Percentiles rank a stretch among this genome's conserved stretches.
Evolutionary conservation across 2,797 vertebrate species (phyloP).

Genomic region (Acanthurus lineatus): DNA sequence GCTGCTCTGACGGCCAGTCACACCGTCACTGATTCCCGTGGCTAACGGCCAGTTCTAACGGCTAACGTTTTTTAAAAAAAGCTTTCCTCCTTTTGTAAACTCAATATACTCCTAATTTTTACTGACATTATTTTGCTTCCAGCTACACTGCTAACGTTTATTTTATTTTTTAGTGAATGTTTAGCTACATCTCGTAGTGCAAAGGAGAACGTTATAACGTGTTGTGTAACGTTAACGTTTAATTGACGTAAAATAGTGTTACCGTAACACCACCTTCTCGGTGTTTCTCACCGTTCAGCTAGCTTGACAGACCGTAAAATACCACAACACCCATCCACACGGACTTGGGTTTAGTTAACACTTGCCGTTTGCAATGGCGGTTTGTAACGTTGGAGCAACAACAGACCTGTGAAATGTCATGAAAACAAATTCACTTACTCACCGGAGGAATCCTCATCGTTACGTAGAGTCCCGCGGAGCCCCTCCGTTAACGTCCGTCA

Average conservation of each 20-base stretch:
- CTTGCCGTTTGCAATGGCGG: constrained; percentile 66
- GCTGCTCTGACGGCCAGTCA: constrained; percentile 57
- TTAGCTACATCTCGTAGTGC: constrained; percentile 2
- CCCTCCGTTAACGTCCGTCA: constrained; percentile 67
- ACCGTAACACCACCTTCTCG: constrained; percentile 32
- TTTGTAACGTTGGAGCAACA: constrained; percentile 37
- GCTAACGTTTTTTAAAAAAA: not conserved
- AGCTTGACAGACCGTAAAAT: not conserved
- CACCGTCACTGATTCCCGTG: constrained; percentile 18
- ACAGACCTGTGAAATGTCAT: constrained; percentile 57
- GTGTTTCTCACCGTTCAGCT: constrained; percentile 1
- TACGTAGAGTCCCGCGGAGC: constrained; percentile 69
- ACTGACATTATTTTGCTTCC: not conserved
- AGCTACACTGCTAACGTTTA: not conserved
- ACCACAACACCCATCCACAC: not conserved
- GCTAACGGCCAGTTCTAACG: constrained; percentile 1
- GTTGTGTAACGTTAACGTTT: constrained; percentile 47
- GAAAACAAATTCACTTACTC: constrained; percentile 73
- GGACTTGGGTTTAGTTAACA: constrained; percentile 23
- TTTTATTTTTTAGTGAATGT: not conserved
- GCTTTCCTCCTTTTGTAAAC: not conserved
- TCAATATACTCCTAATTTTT: not conserved
- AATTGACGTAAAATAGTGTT: constrained; percentile 49
- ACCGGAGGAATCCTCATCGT: constrained; percentile 86
- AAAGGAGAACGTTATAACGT: constrained; percentile 27